Evolutionary conservation across 92 coral and sea anemone genomes (phyloP).

Genomic region (Metridium senile): DNA sequence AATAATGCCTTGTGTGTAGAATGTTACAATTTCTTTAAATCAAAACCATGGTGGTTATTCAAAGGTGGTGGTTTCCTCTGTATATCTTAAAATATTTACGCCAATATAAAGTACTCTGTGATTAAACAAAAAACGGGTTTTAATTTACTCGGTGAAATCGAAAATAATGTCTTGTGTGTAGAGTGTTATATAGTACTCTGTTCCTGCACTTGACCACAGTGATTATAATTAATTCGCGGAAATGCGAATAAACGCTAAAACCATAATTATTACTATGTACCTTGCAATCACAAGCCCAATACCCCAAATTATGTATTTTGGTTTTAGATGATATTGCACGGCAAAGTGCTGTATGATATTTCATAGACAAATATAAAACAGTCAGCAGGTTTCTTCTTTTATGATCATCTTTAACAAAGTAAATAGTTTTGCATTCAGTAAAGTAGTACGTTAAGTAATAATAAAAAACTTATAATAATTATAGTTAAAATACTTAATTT

Average conservation of each 20-base stretch:
- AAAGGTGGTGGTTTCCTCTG: constrained; percentile 52
- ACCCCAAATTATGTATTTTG: background rate
- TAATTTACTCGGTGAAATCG: constrained; percentile 32
- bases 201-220: constrained; percentile 10
- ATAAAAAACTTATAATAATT: too few species aligned
- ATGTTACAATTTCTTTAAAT: background rate
- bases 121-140: constrained; percentile 20
- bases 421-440: too few species aligned
- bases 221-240: constrained; percentile 33
- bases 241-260: constrained; percentile 21
- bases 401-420: too few species aligned
- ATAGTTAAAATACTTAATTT: too few species aligned
- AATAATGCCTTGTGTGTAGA: too few species aligned
- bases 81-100: constrained; percentile 34
- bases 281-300: background rate
- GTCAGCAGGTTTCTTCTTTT: background rate
- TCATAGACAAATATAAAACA: background rate
- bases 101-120: constrained; percentile 18
- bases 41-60: background rate
- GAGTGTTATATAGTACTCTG: constrained; percentile 7
- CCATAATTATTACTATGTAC: constrained; percentile 6
- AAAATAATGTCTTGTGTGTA: constrained; percentile 8
- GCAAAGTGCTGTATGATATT: constrained; percentile 2
- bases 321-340: background rate
- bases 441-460: too few species aligned